phyloP scores from a whole-genome alignment of 1,140 invertebrate genomes.

The Drosophila arizonae region DNA sequence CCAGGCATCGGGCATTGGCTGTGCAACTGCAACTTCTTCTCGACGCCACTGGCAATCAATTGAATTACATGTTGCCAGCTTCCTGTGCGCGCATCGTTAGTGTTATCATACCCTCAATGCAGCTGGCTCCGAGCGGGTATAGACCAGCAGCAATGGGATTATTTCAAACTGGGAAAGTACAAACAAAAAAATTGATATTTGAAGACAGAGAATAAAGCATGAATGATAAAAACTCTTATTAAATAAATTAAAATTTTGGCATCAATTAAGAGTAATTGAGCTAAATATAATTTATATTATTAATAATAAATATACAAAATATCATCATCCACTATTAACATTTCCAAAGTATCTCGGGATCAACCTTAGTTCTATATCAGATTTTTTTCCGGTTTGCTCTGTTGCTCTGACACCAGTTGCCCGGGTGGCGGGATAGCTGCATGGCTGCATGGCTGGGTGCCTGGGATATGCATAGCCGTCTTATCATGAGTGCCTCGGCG shows the following conservation, averaged over 20 bases:
- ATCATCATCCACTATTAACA: too few species aligned
- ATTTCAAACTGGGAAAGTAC: not conserved
- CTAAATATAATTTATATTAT: too few species aligned
- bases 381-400: not conserved
- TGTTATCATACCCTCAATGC: constrained; percentile 15
- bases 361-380: not conserved
- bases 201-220: not conserved
- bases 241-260: too few species aligned
- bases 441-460: not conserved
- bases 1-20: not conserved
- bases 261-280: too few species aligned
- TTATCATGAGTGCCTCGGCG: constrained; percentile 34
- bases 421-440: constrained; percentile 5
- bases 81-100: constrained; percentile 75
- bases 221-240: too few species aligned
- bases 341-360: constrained; percentile 3
- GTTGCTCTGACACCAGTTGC: constrained; percentile 48
- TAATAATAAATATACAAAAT: too few species aligned
- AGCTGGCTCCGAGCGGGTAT: not conserved
- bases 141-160: not conserved
- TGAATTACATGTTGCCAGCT: constrained; percentile 74
- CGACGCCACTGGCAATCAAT: constrained; percentile 66
- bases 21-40: constrained; percentile 31
- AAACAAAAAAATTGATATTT: not conserved
- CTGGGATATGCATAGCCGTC: constrained; percentile 23